Conservation (phyloP, 2,113 vertebrate genomes). For the Epinephelus cyanopodus region DNA sequence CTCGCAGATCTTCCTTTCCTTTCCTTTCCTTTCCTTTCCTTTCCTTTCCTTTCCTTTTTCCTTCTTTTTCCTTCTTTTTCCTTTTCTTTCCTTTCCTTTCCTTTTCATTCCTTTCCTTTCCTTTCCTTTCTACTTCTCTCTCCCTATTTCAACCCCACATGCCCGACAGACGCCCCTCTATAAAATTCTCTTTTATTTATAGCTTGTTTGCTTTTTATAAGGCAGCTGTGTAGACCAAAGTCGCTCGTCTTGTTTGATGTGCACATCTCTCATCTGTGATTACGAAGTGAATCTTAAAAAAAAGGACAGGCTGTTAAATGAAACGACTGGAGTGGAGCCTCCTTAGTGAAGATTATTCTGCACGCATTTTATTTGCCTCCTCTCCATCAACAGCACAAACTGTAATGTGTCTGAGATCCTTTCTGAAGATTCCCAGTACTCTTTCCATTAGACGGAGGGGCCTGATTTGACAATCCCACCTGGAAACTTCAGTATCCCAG, state of each 20-base stretch:
- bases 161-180: conserved; percentile 82
- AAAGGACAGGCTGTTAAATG: conserved; percentile 79
- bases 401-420: conserved; percentile 41
- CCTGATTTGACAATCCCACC: conserved; percentile 43
- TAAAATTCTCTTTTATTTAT: conserved; percentile 89
- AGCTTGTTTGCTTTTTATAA: conserved; percentile 86
- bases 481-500: conserved; percentile 52
- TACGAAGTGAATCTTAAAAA: conserved; percentile 80
- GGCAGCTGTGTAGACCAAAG: conserved; percentile 81
- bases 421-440: conserved; percentile 14
- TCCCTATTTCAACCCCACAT: conserved; percentile 61
- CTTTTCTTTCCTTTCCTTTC: neutral
- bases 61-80: conserved; percentile 2
- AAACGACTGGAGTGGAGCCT: conserved; percentile 73
- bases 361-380: conserved; percentile 62
- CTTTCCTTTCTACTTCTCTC: conserved; percentile 45
- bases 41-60: too few species aligned
- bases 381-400: conserved; percentile 59
- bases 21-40: conserved; percentile 35
- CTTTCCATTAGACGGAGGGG: conserved; percentile 18
- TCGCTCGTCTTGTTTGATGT: conserved; percentile 84
- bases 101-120: conserved; percentile 21
- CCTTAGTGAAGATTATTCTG: conserved; percentile 69
- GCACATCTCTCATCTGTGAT: conserved; percentile 83
- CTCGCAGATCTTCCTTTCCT: conserved; percentile 47